Base-by-base conservation (phyloP, 2,113 vertebrate genomes). In the Furnarius figulus region DNA sequence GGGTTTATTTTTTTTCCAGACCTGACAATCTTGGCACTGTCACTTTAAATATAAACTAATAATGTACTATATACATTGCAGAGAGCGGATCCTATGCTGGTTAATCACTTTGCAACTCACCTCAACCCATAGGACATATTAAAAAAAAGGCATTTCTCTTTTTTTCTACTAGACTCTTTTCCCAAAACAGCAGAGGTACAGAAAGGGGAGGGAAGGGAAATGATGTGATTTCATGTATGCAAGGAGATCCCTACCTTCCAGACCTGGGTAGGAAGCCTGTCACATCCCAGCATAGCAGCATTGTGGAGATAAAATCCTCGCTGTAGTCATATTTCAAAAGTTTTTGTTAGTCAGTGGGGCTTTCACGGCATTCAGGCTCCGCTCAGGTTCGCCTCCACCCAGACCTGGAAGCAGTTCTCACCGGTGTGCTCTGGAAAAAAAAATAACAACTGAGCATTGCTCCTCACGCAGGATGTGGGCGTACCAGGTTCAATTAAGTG, bases 361-460 rank as follows among this genome's bases (percentile, higher is more conserved):
- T 75, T n/a, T 27, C 10, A 10, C 0, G 3, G 70, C 5, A 3
- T 42, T 61, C 35, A 33, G 90, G 71, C 47, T 82, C 74, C 7
- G 2, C 62, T 81, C 49, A 12, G 73, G 31, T 85, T 90, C 77
- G 31, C 5, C n/a, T 44, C 71, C 74, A 83, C 30, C 22, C 58
- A 85, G 91, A 93, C 87, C 95, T 95, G 96, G 95, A 92, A 95
- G 91, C 85, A 91, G 77, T 87, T 93, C 91, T 95, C 91, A 95
- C 46, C 1, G 5, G 33, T 49, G 24, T 53, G 44, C 5, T 81
- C 96, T 97, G 93, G 11, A 44, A 27, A 31, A 28, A 39, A 10
- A 58, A 30, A 28, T 16, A 39, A 92, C 30, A 83, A 70, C 30
- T 86, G 52, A 2, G 35, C 66, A 28, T 50, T 83, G 88, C 75